Percentiles rank a stretch among this genome's conserved stretches.
Conservation (phyloP, 2,888 invertebrate species). For the Phasia obesa region DNA sequence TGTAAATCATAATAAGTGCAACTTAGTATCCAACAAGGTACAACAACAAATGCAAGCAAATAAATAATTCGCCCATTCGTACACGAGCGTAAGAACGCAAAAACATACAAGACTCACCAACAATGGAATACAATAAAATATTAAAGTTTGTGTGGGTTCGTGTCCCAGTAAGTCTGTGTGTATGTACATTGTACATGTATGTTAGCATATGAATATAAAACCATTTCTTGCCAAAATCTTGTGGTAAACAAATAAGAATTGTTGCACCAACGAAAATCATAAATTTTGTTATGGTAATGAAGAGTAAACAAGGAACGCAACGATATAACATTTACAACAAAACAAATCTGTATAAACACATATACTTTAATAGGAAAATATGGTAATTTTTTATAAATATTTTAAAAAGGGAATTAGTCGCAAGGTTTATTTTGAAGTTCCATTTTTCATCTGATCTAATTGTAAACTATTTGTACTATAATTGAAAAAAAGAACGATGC, state of each 20-base stretch:
- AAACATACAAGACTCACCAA: not conserved
- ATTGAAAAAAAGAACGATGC: too few species aligned
- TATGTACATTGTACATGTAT: not conserved
- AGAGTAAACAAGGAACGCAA: constrained; percentile 60
- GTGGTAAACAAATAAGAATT: constrained; percentile 66
- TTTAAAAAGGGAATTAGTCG: too few species aligned
- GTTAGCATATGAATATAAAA: constrained; percentile 1
- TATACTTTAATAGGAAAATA: too few species aligned
- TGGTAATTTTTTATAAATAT: too few species aligned
- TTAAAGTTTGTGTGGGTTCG: not conserved
- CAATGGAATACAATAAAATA: not conserved
- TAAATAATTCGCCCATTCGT: not conserved
- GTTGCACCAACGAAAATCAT: constrained; percentile 55
- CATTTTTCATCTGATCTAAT: too few species aligned
- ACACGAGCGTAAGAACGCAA: not conserved
- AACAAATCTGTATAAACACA: not conserved
- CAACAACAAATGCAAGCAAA: not conserved
- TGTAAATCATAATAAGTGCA: constrained; percentile 57
- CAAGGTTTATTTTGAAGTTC: too few species aligned
- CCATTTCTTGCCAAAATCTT: constrained; percentile 48
- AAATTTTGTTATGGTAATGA: constrained; percentile 68
- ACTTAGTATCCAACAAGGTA: constrained; percentile 30
- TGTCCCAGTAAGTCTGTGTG: not conserved
- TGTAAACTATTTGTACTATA: too few species aligned
- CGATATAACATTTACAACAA: constrained; percentile 46